Base-by-base conservation (phyloP, 2,797 vertebrate genomes). In the Crypturellus tataupa region DNA sequence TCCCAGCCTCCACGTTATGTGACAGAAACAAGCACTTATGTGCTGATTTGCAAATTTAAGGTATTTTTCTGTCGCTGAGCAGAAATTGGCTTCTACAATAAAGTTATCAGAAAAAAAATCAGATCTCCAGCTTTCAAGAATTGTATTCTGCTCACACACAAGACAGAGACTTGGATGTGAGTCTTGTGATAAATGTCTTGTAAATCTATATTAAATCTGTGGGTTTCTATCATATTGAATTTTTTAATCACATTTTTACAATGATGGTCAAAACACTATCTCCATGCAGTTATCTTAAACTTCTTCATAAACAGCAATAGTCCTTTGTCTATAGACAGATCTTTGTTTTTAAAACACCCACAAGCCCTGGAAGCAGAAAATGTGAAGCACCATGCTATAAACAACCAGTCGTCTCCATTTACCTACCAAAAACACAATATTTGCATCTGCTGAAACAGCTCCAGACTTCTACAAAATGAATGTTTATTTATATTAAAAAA, bases 181-280 rank as follows among this genome's bases (percentile, higher is more conserved):
- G 59, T 62, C 59, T 83, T 78, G 31, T 69, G 92, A 94, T 90
- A 95, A 94, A 63, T 6, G 17, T 58, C 85, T 67, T 63, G 73
- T 31, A 46, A 67, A 97, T 95, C 96, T 95, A 91, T 95, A 97
- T 96, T 94, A 96, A 95, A 95, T 96, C 96, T 85, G 69, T 72
- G 82, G 21, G 1, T 79, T 90, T 93, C 76, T 89, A 84, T 90
- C 6, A 8, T 44, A 73, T 15, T 84, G 67, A n/a, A 68, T 11
- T 10, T 70, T 31, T 94, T 91, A 86, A 95, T 96, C 80, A 95
- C n/a, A 86, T 81, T 91, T 91, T 79, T 86, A 91, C 83, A 94
- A 88, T 94, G 67, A 77, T 6, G 10, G 87, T 37, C 90, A 90
- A 89, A 93, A 92, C 76, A 85, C 44, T 25, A 56, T 69, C 81